Percentiles rank a stretch among this genome's conserved stretches.
These are phyloP conservation scores for Drosophila longiperda DNA, from an alignment of 2,888 invertebrate genomes.

Conservation along the genomic window DNA sequence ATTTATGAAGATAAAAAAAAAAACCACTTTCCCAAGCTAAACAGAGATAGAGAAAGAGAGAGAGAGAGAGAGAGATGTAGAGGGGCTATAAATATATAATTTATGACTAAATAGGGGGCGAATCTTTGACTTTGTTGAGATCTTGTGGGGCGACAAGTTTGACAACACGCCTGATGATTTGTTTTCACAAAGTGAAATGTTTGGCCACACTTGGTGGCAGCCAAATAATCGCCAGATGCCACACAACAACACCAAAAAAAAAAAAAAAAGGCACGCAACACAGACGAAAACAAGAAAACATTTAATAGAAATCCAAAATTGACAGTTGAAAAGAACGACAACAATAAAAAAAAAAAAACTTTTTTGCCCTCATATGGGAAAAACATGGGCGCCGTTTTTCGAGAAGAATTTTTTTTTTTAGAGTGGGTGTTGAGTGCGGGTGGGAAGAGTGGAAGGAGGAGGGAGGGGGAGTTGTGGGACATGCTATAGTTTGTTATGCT, in stretches of 20 bases:
- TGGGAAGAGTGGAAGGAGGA: neutral
- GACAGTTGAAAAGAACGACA: slow-evolving; percentile 34
- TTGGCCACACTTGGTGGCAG: slow-evolving; percentile 57
- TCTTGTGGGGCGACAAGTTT: slow-evolving; percentile 35
- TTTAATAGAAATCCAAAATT: slow-evolving; percentile 37
- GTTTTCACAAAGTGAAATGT: slow-evolving; percentile 61
- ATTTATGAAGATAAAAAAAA: slow-evolving; percentile 45
- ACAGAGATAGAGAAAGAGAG: neutral
- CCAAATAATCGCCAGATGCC: slow-evolving; percentile 52
- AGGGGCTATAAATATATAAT: slow-evolving; percentile 63
- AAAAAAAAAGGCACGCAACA: slow-evolving; percentile 30
- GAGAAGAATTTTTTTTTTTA: slow-evolving; percentile 46
- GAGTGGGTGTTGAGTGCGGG: slow-evolving; percentile 58
- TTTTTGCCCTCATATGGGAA: slow-evolving; percentile 50
- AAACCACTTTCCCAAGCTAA: slow-evolving; percentile 30
- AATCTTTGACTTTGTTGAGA: slow-evolving; percentile 12
- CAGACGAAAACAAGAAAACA: slow-evolving; percentile 8
- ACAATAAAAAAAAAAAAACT: slow-evolving; percentile 1
- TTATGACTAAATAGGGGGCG: slow-evolving; percentile 62
- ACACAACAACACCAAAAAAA: slow-evolving; percentile 11
- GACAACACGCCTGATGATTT: slow-evolving; percentile 62
- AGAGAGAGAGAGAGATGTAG: neutral
- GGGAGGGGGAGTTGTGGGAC: neutral
- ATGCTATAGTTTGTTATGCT: slow-evolving; percentile 71
- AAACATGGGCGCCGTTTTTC: slow-evolving; percentile 52